A percentile compares a stretch with the other conserved stretches of the same genome.
These are phyloP conservation scores for Nymphalis polychloros DNA, from an alignment of 2,888 invertebrate genomes.

Conservation along the genomic window DNA sequence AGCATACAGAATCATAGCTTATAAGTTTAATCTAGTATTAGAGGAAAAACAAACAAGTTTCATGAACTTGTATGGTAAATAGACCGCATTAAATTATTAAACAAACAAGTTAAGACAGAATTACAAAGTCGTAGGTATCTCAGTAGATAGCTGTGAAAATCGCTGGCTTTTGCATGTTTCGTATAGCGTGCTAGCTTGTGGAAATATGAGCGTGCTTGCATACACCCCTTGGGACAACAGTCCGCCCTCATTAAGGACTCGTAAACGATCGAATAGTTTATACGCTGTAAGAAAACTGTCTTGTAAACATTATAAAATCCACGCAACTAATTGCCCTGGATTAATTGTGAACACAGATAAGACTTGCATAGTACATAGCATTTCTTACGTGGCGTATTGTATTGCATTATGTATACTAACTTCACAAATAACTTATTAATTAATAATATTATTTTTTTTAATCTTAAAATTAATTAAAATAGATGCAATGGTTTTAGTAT, in stretches of 20 bases:
- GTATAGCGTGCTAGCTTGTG: slow-evolving; percentile 41
- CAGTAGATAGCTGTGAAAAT: slow-evolving; percentile 40
- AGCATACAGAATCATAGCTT: slow-evolving; percentile 23
- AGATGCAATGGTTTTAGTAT: too few relatives aligned
- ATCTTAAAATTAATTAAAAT: too few relatives aligned
- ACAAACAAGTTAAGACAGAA: slow-evolving; percentile 23
- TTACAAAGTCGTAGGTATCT: slow-evolving; percentile 17
- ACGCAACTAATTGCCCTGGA: slow-evolving; percentile 31
- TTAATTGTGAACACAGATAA: slow-evolving; percentile 16
- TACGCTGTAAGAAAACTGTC: slow-evolving; percentile 46
- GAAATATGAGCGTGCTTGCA: slow-evolving; percentile 64
- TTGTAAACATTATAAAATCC: slow-evolving; percentile 38
- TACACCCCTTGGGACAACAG: slow-evolving; percentile 64
- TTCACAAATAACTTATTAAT: too few relatives aligned
- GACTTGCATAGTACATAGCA: neutral
- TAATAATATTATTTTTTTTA: too few relatives aligned
- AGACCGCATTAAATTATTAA: slow-evolving; percentile 30
- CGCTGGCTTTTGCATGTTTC: slow-evolving; percentile 56
- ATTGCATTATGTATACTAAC: too few relatives aligned
- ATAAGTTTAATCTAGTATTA: slow-evolving; percentile 18
- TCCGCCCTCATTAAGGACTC: slow-evolving; percentile 66
- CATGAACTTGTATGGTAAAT: slow-evolving; percentile 24
- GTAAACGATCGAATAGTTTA: slow-evolving; percentile 65
- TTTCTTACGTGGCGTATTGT: neutral
- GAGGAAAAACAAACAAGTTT: slow-evolving; percentile 25